These are phyloP conservation scores for Eretmocerus hayati DNA, from an alignment of 2,888 invertebrate species.

Conservation along the genomic window DNA sequence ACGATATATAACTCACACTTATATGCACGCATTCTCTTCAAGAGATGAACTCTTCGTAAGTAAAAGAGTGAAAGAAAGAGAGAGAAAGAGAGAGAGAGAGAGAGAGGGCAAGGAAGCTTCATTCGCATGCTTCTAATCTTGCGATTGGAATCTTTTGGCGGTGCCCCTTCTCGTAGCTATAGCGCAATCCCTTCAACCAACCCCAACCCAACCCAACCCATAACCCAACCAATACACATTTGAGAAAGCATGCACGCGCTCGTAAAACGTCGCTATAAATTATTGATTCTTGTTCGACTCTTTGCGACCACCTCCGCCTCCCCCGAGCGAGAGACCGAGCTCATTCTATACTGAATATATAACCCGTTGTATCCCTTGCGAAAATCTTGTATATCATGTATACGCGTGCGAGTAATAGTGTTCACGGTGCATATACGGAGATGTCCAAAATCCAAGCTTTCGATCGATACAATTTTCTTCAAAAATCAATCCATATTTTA, in stretches of 20 bases:
- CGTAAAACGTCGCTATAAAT: conserved; percentile 24
- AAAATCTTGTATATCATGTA: background rate
- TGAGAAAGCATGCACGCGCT: conserved; percentile 16
- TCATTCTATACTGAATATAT: too few species aligned
- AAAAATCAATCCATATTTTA: too few species aligned
- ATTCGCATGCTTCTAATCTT: conserved; percentile 21
- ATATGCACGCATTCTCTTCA: background rate
- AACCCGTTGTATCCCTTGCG: too few species aligned
- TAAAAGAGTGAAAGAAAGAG: background rate
- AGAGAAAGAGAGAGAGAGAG: background rate
- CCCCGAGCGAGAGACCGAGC: too few species aligned
- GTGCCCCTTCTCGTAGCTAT: conserved; percentile 1
- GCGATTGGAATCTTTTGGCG: conserved; percentile 19
- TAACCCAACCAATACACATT: too few species aligned
- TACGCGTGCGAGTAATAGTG: background rate
- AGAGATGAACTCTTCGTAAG: too few species aligned
- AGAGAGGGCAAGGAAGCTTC: background rate
- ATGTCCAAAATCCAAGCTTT: too few species aligned
- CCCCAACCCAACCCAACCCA: too few species aligned
- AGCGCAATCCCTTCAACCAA: background rate
- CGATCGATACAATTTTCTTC: too few species aligned
- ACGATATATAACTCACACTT: too few species aligned
- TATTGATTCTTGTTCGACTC: conserved; percentile 21
- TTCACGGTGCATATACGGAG: too few species aligned
- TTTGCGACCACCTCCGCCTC: conserved; percentile 9